Conservation (phyloP, 2,113 vertebrate genomes). For the Myrmecophaga tridactyla region DNA sequence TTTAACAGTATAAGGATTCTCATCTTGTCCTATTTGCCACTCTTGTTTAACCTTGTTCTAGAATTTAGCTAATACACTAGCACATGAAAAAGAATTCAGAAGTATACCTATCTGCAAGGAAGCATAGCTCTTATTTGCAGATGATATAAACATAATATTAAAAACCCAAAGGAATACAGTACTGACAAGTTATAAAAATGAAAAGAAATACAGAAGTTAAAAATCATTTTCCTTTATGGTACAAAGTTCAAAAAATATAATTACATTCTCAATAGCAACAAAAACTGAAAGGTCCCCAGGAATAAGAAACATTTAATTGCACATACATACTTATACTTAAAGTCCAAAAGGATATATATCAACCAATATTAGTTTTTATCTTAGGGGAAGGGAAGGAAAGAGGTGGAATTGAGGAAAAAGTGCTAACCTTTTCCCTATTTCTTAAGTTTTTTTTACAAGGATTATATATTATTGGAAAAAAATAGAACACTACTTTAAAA, state of each 20-base stretch:
- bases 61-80: slow-evolving; percentile 11
- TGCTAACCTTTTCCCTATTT: slow-evolving; percentile 1
- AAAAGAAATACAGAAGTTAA: neutral
- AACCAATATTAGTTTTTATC: neutral
- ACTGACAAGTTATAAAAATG: neutral
- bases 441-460: neutral
- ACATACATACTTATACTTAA: neutral
- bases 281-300: neutral
- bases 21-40: neutral
- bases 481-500: slow-evolving; percentile 27
- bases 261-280: neutral
- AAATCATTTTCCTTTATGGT: neutral
- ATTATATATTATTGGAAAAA: neutral
- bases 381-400: neutral
- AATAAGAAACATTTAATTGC: neutral
- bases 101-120: neutral
- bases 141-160: neutral
- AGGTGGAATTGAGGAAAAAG: neutral
- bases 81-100: neutral
- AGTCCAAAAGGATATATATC: neutral
- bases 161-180: neutral
- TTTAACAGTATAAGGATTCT: neutral
- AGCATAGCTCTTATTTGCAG: slow-evolving; percentile 20
- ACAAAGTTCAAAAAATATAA: slow-evolving; percentile 23
- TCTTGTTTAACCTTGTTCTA: neutral